These are phyloP conservation scores for Bombus cullumanus DNA, from an alignment of 1,140 invertebrate genomes.

Conservation along the genomic window DNA sequence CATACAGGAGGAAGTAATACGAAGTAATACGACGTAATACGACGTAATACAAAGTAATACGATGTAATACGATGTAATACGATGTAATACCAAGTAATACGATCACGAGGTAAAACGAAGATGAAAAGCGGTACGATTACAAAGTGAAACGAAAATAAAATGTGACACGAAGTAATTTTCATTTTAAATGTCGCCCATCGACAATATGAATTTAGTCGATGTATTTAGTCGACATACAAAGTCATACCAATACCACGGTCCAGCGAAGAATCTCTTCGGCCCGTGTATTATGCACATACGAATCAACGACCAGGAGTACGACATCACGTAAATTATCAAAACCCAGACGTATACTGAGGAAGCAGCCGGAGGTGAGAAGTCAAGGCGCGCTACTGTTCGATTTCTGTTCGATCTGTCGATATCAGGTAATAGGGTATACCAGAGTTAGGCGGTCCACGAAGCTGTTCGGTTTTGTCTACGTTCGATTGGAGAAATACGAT, in stretches of 20 bases:
- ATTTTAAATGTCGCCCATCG: too few species aligned
- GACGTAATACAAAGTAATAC: too few species aligned
- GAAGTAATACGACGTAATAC: too few species aligned
- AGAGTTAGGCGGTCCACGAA: conserved; percentile 83
- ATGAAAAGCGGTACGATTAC: too few species aligned
- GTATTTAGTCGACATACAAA: background rate
- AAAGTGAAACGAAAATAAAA: too few species aligned
- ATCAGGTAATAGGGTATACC: conserved; percentile 59
- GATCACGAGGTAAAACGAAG: too few species aligned
- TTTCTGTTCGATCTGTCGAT: background rate
- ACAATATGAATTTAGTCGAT: too few species aligned
- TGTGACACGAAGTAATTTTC: too few species aligned
- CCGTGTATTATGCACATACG: conserved; percentile 83
- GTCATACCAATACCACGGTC: conserved; percentile 83
- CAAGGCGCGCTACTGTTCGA: background rate
- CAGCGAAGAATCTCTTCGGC: conserved; percentile 80
- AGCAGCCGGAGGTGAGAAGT: conserved; percentile 11
- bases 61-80: too few species aligned
- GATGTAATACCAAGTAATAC: too few species aligned
- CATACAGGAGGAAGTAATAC: too few species aligned
- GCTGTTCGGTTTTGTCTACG: conserved; percentile 82
- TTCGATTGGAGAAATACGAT: conserved; percentile 85
- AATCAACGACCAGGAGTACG: conserved; percentile 80
- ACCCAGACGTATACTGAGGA: conserved; percentile 79
- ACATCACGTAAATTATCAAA: conserved; percentile 80